These are phyloP conservation scores for Morinoia aosen DNA, from an alignment of 2,888 invertebrate species.

Conservation along the genomic window DNA sequence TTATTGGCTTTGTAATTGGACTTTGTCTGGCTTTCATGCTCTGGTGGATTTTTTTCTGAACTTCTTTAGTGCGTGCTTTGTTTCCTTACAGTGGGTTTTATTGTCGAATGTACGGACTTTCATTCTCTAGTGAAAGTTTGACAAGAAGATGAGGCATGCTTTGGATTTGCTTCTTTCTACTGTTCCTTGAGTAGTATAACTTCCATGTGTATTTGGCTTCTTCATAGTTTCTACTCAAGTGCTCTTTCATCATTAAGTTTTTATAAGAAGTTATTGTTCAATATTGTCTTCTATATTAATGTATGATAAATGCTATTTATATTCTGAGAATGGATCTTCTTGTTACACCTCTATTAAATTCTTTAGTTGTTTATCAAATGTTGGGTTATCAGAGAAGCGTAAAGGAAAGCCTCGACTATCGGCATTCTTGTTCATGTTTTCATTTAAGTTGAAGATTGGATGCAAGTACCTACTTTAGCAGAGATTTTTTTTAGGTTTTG, in stretches of 20 bases:
- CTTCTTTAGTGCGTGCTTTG: background rate
- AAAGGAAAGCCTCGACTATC: background rate
- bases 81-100: background rate
- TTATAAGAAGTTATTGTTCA: background rate
- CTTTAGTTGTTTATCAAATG: too few species aligned
- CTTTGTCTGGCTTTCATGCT: conserved; percentile 74
- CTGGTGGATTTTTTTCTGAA: conserved; percentile 67
- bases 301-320: background rate
- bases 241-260: background rate
- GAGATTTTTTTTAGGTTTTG: too few species aligned
- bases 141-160: background rate
- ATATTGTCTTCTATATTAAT: background rate
- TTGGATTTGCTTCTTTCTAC: background rate
- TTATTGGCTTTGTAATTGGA: conserved; percentile 79
- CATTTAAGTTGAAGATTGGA: background rate
- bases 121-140: background rate
- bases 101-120: background rate
- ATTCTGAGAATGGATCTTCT: background rate
- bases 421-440: background rate
- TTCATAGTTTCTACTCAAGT: background rate
- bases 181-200: background rate
- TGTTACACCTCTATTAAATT: background rate
- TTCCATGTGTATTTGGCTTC: background rate
- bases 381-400: background rate
- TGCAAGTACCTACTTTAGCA: background rate